Base-by-base conservation (phyloP, 2,797 vertebrate genomes). In the Cryptoprocta ferox region DNA sequence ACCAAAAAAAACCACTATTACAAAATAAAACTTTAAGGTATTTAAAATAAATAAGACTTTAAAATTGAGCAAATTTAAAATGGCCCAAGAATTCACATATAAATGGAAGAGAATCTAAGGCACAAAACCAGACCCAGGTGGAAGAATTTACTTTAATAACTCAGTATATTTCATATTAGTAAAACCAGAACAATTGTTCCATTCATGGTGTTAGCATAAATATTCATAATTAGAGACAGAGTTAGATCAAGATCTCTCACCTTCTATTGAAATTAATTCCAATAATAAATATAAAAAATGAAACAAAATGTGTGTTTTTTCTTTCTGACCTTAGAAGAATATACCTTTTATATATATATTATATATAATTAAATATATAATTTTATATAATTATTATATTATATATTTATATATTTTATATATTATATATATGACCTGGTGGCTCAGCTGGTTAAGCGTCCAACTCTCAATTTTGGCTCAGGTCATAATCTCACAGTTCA, bases 61-160 rank as follows among this genome's bases (percentile, higher is more conserved):
- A 56, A 63, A 92, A 59, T 78, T 71, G 42, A 86, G 59, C 16
- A 76, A 89, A 70, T 56, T 65, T 83, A n/a, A 94, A 86, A 82
- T 32, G 26, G 14, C 32, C 61, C 3, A 37, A 79, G 50, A 37
- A 89, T 63, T 45, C 56, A 39, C 12, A 71, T 6, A 32, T 24
- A 65, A 75, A 48, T 35, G 32, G 42, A 89, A 76, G 32, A n/a
- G 18, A 85, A 53, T 4, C 56, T 10, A 63, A 71, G 68, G 6
- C 4, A 61, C 15, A 53, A 9, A 78, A 73, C 68, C 11, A 81
- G 18, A 42, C 2, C 8, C 9, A 35, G 4, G 3, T 61, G 19
- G 61, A 68, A 86, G 42, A 53, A 68, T 42, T 66, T 56, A 70
- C 24, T 85, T 5, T 14, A 82, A 81, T 63, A 63, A n/a, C 5